phyloP scores from a whole-genome alignment of 2,113 vertebrate species.

The Podarcis muralis region DNA sequence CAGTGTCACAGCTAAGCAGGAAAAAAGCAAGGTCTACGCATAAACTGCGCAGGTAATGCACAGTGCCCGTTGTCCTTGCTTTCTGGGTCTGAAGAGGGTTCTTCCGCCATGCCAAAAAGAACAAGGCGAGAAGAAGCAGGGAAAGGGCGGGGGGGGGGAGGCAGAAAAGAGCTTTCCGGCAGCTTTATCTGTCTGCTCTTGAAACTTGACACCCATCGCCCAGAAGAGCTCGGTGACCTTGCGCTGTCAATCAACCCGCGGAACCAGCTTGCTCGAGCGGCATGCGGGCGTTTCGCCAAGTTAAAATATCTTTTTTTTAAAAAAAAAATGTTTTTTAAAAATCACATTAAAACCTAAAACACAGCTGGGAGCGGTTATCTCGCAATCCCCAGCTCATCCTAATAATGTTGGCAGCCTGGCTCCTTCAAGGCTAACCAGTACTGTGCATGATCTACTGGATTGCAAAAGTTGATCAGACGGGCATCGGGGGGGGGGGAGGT shows the following conservation, averaged over 20 bases:
- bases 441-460: background rate
- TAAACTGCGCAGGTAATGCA: background rate
- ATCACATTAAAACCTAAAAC: constrained; percentile 47
- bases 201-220: constrained; percentile 60
- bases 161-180: background rate
- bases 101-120: background rate
- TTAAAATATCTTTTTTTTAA: background rate
- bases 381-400: constrained; percentile 52
- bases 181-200: constrained; percentile 40
- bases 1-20: background rate
- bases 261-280: constrained; percentile 39
- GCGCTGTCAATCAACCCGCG: constrained; percentile 61
- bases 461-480: background rate
- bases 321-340: background rate
- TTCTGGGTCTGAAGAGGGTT: background rate
- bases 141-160: too few relatives aligned
- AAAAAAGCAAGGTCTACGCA: too few relatives aligned
- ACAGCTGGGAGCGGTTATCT: constrained; percentile 69
- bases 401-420: constrained; percentile 1
- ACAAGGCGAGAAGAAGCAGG: background rate
- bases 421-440: background rate
- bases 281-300: constrained; percentile 48
- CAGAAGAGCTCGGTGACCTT: constrained; percentile 59
- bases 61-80: background rate
- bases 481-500: constrained; percentile 5